These are phyloP conservation scores for Drosophila koepferae DNA, from an alignment of 2,888 invertebrate species.

Conservation along the genomic window DNA sequence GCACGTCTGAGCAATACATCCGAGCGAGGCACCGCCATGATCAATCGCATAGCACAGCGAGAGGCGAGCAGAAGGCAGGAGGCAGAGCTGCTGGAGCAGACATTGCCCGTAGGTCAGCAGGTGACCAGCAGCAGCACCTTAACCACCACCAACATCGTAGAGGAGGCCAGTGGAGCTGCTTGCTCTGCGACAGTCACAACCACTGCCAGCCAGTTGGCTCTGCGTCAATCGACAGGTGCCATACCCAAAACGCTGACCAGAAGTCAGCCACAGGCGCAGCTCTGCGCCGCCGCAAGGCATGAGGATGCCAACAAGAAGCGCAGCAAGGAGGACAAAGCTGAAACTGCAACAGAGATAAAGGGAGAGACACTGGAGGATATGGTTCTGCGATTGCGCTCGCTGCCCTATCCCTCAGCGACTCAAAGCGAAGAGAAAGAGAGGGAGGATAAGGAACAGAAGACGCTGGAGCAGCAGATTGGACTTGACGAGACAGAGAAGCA, in stretches of 20 bases:
- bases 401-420: conserved; percentile 73
- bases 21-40: conserved; percentile 81
- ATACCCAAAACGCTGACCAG: conserved; percentile 47
- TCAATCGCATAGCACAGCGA: conserved; percentile 80
- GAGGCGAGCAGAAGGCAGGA: conserved; percentile 73
- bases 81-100: conserved; percentile 59
- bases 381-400: conserved; percentile 78
- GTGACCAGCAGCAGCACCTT: conserved; percentile 26
- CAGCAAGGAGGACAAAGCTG: conserved; percentile 22
- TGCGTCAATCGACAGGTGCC: conserved; percentile 59
- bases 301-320: conserved; percentile 57
- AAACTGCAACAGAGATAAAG: conserved; percentile 30
- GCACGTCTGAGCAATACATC: conserved; percentile 79
- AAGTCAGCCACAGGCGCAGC: conserved; percentile 61
- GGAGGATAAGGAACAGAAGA: not conserved
- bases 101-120: conserved; percentile 45
- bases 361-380: conserved; percentile 77
- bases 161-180: conserved; percentile 38
- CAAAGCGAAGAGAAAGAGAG: not conserved
- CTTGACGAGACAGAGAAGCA: not conserved
- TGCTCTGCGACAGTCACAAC: conserved; percentile 77
- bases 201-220: conserved; percentile 77
- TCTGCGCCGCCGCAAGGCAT: conserved; percentile 73
- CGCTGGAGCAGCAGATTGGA: not conserved
- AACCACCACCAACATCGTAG: conserved; percentile 63